Evolutionary conservation across 2,113 vertebrate species (phyloP), one percentile per base, ranked within the genome.

Genomic region (Piprites chloris): DNA sequence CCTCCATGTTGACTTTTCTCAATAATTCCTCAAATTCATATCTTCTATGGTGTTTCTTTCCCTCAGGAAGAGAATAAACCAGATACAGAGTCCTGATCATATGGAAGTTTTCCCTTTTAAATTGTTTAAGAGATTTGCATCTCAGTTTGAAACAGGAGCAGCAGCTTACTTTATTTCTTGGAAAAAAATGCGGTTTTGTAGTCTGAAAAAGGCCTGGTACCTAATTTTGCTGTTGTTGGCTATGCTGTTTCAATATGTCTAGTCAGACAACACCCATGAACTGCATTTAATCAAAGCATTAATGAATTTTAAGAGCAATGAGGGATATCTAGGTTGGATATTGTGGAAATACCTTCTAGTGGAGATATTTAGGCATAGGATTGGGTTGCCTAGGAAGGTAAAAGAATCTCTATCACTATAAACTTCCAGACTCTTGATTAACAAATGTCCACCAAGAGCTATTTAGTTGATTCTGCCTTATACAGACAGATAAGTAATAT

Each of bases 391-490:
- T 77, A 77, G 85, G 14, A 41, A 86, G 23, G 75, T 80, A 79
- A 59, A 92, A 80, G 59, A 93, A 88, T 90, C 24, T 88, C 23
- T 27, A 74, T 67, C 79, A 50, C n/a, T 65, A 68, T 58, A 79
- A 77, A 69, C 18, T 83, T 94, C 39, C 46, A 55, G 52, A 71
- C 65, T 77, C n/a, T 80, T 92, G 59, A 94, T 94, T 95, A 75
- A 84, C 50, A 77, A 80, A 83, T 53, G 50, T 80, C 72, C 88
- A 49, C 46, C 67, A 80, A 52, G 23, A 90, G 33, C 89, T 85
- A 76, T 80, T 87, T 92, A 62, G 63, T 69, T 74, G 59, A 83
- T 93, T 63, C 46, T 88, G 26, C 47, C 49, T 87, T 76, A 85
- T 27, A 65, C 8, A 76, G 62, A 37, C 22, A 85, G 49, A 69